Evolutionary conservation across 2,797 vertebrate genomes (phyloP).

Genomic region (Enteromius fasciolatus): DNA sequence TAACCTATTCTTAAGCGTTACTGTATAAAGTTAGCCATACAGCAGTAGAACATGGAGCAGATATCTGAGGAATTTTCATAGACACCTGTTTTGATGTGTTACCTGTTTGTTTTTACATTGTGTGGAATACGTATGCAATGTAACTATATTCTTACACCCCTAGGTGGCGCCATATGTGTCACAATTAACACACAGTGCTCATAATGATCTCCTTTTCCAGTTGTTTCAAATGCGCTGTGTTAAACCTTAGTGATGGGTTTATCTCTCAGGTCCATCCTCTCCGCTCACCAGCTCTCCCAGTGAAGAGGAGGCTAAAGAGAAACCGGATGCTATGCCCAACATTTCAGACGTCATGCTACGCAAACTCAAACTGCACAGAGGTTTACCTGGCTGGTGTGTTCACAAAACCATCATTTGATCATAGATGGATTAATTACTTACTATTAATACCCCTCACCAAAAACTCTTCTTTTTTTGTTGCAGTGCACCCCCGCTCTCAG

Average conservation of each 20-base stretch:
- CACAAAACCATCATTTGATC: background rate
- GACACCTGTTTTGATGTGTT: background rate
- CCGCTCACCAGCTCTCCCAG: constrained; percentile 66
- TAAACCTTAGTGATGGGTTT: background rate
- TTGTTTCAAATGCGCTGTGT: background rate
- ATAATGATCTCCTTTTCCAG: background rate
- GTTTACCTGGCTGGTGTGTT: constrained; percentile 85
- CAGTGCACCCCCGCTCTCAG: constrained; percentile 92
- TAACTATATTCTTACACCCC: constrained; percentile 65
- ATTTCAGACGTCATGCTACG: constrained; percentile 94
- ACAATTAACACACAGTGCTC: background rate
- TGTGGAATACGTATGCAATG: constrained; percentile 37
- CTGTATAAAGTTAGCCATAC: background rate
- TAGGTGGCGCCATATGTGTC: constrained; percentile 61
- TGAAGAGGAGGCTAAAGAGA: constrained; percentile 82
- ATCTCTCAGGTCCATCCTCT: constrained; percentile 73
- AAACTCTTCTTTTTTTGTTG: constrained; percentile 62
- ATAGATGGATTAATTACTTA: background rate
- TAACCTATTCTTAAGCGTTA: no score
- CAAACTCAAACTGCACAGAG: constrained; percentile 92
- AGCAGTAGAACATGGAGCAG: background rate
- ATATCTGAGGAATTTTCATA: background rate
- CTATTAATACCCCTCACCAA: background rate
- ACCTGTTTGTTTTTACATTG: background rate
- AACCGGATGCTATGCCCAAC: constrained; percentile 90